Percentiles rank a stretch among this genome's conserved stretches.
Conservation (phyloP, 2,797 vertebrate genomes). For the Sebastes kiyomatsui region DNA sequence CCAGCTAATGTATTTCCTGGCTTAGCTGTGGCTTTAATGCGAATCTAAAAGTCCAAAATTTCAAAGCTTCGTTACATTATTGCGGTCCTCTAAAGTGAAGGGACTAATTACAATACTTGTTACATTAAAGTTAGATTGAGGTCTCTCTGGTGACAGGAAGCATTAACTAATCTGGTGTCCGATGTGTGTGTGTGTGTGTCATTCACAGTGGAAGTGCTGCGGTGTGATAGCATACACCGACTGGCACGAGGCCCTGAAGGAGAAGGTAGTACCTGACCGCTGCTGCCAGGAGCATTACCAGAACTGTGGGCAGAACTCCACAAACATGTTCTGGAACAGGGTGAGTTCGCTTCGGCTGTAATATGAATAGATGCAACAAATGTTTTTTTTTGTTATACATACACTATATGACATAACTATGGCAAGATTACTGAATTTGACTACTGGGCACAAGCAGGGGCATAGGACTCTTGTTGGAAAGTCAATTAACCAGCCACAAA, state of each 20-base stretch:
- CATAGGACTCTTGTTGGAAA: not conserved
- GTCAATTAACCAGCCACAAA: not conserved
- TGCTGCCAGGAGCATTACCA: conserved; percentile 97
- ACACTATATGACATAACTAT: not conserved
- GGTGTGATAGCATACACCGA: conserved; percentile 94
- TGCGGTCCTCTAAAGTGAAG: conserved; percentile 2
- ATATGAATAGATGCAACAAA: not conserved
- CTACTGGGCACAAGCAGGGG: too few relatives aligned
- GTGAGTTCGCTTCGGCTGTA: conserved; percentile 74
- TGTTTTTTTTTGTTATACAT: not conserved
- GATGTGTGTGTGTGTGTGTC: conserved; percentile 11
- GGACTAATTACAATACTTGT: conserved; percentile 18
- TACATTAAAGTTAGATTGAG: conserved; percentile 26
- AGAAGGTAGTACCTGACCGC: conserved; percentile 93
- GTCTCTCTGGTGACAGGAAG: conserved; percentile 1
- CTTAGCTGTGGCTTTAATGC: conserved; percentile 26
- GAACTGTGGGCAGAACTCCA: conserved; percentile 92
- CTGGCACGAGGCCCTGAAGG: conserved; percentile 93
- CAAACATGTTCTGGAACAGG: conserved; percentile 91
- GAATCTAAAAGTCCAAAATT: conserved; percentile 4
- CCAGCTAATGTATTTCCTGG: conserved; percentile 46
- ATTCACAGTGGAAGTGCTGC: conserved; percentile 93
- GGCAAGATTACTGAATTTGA: not conserved
- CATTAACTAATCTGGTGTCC: conserved; percentile 11
- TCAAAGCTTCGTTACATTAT: conserved; percentile 20